Percentiles rank a stretch among this genome's conserved stretches.
phyloP scores from a whole-genome alignment of 2,888 invertebrate species.

The Mythimna impura region DNA sequence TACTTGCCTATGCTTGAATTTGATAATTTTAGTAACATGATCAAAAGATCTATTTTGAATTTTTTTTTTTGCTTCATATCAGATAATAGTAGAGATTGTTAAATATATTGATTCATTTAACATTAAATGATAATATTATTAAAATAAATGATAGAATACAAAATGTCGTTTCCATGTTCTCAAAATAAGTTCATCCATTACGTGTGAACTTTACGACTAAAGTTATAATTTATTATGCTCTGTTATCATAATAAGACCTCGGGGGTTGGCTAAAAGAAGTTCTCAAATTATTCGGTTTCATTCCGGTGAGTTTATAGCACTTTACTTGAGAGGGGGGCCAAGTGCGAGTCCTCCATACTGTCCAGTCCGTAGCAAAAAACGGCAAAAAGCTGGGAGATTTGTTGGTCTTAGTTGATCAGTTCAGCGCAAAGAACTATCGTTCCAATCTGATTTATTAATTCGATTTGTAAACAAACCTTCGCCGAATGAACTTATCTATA shows the following conservation, averaged over 20 bases:
- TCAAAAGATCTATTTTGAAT: background rate
- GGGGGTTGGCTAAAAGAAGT: background rate
- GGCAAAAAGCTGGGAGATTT: no score
- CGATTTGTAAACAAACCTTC: no score
- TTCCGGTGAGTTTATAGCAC: background rate
- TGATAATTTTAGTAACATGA: background rate
- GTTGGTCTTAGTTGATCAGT: no score
- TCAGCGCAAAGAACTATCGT: no score
- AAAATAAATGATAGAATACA: background rate
- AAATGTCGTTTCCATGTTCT: constrained; percentile 2
- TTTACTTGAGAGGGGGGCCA: background rate
- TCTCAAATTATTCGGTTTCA: background rate
- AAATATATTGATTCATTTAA: background rate
- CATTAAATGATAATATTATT: background rate
- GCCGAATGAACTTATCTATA: no score
- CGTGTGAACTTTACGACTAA: constrained; percentile 14
- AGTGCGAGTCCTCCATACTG: no score
- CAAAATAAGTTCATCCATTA: constrained; percentile 9
- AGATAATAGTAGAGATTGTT: background rate
- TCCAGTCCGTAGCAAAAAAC: no score
- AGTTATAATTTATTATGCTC: constrained; percentile 8
- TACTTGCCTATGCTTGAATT: no score
- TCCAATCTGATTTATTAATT: no score
- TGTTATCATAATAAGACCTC: background rate
- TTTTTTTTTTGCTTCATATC: background rate